Evolutionary conservation across 2,113 vertebrate species (phyloP), one percentile per base, ranked within the genome.

Genomic region (Oostethus manadensis): DNA sequence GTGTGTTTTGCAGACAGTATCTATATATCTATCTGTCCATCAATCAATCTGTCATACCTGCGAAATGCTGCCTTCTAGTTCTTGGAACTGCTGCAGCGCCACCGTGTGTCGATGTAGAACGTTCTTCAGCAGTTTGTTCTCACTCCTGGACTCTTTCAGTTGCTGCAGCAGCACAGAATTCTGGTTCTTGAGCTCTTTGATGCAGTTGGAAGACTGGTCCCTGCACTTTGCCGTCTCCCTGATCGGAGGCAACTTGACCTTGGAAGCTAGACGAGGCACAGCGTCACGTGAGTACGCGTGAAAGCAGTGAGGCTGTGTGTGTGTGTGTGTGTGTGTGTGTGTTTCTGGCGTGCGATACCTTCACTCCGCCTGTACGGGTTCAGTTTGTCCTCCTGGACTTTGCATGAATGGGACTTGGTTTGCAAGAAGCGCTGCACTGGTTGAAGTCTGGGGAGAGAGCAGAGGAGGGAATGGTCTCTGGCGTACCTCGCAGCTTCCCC

Each of bases 121-220:
- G 6, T 46, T 58, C 57, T 58, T 58, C 57, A 58, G 13, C 22
- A 58, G 17, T 58, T 58, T 58, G 23, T 58, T 58, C 57, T 58
- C 57, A 4, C 6, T 46, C 21, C 26, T 46, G 22, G 44, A 29
- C 5, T 46, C 57, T 8, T 45, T 47, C 44, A 58, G 26, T 18
- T 58, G 43, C 44, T 58, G 57, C 44, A 47, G 57, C 17, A 58
- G 57, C 17, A 23, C 20, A 45, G 15, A 44, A 22, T 44, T 58
- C 42, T 58, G 56, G 40, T 45, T 58, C 17, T 58, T 58, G 2
- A 58, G 56, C 16, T 58, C 57, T 42, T 29, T 58, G 2, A 29
- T 58, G 17, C 26, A 29, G 44, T 46, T 46, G 14, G 57, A 10
- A 8, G 44, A 26, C 26, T 47, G 42, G 9, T 46, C 43, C 44